phyloP scores from a whole-genome alignment of 2,797 vertebrate genomes.

The Artibeus lituratus region DNA sequence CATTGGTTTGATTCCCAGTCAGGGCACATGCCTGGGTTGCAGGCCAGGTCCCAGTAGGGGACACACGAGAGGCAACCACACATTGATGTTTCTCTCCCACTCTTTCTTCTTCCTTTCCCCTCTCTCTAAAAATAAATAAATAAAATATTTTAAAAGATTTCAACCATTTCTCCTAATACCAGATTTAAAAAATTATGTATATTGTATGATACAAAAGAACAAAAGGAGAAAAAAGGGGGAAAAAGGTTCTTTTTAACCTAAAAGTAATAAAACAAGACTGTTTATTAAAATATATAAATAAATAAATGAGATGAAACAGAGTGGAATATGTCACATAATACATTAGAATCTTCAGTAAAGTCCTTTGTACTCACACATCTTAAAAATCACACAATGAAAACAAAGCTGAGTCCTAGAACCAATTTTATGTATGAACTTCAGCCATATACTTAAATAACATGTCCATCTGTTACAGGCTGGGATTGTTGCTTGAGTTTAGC shows the following conservation, averaged over 20 bases:
- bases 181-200: neutral
- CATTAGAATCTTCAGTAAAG: neutral
- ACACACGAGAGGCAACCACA: too few species aligned
- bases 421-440: conserved; percentile 35
- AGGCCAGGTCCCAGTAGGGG: too few species aligned
- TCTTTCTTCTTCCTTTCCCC: too few species aligned
- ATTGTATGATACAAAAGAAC: neutral
- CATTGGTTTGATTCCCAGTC: too few species aligned
- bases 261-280: neutral
- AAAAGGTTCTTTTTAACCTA: neutral
- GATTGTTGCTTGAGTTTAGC: conserved; percentile 3
- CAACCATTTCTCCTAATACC: neutral
- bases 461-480: conserved; percentile 10
- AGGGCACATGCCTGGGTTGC: too few species aligned
- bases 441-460: neutral
- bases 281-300: neutral
- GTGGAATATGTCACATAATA: neutral
- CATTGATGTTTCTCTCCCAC: too few species aligned
- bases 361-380: neutral
- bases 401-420: conserved; percentile 24
- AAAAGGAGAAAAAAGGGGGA: neutral
- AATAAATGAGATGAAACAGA: neutral
- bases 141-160: too few species aligned
- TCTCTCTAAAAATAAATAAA: too few species aligned
- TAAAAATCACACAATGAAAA: conserved; percentile 44